A percentile compares a stretch with the other conserved stretches of the same genome.
phyloP scores from a whole-genome alignment of 1,140 invertebrate species.

The Macrotrachela quadricornifera region DNA sequence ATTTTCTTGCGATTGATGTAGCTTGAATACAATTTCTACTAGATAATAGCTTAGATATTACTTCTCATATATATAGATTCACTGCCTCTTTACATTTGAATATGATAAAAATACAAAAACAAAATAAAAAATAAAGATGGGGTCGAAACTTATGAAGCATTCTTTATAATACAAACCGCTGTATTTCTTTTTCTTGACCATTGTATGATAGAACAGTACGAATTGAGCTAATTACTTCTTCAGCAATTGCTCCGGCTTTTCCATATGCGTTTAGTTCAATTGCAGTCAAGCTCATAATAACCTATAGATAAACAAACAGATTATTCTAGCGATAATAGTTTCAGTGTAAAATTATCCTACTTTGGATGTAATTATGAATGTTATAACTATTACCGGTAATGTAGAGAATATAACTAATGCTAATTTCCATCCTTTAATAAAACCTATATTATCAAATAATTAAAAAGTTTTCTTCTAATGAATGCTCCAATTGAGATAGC shows the following conservation, averaged over 20 bases:
- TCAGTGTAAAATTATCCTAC: constrained; percentile 10
- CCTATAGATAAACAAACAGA: neutral
- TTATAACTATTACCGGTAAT: constrained; percentile 18
- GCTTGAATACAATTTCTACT: no score
- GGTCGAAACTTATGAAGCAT: no score
- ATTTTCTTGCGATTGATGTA: no score
- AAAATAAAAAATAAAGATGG: no score
- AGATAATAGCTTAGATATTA: no score
- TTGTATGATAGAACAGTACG: constrained; percentile 30
- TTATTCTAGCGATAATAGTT: no score
- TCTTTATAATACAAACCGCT: constrained; percentile 13
- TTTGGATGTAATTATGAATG: constrained; percentile 17
- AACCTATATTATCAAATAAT: constrained; percentile 11
- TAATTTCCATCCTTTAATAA: constrained; percentile 27
- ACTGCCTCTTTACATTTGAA: no score
- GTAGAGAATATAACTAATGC: constrained; percentile 24
- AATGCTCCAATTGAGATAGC: no score
- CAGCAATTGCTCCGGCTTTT: constrained; percentile 26
- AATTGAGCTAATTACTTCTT: constrained; percentile 27
- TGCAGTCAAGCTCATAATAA: constrained; percentile 9
- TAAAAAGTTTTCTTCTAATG: no score
- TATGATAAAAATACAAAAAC: no score
- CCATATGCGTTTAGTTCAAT: constrained; percentile 26
- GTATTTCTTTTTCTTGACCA: constrained; percentile 25
- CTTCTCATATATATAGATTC: no score